Evolutionary conservation across 2,888 invertebrate species (phyloP), one percentile per base, ranked within the genome.

Genomic region (Nephrotoma appendiculata): DNA sequence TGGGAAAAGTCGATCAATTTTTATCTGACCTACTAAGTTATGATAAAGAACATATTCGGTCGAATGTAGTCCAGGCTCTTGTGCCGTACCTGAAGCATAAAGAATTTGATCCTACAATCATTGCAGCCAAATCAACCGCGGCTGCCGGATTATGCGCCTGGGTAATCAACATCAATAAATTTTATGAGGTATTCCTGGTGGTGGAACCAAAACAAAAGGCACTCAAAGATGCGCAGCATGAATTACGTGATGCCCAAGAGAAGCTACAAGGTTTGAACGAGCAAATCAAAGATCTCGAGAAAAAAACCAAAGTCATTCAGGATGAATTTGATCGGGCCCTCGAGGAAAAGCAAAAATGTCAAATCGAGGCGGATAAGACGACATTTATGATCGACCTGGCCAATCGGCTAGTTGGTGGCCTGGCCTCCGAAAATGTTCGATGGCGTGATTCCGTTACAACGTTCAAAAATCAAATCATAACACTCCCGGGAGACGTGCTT

Each of bases 71-170:
- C 4, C 98, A 97, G 92, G 97, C 96, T 7, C 92, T 95, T 43
- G 93, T 92, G 87, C 92, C 92, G 0, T 93, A 93, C 87, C 90
- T 93, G 42, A 42, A 86, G 45, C 93, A 95, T 90, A 94, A 94
- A 11, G 97, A 98, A 88, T 98, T 98, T 91, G 94, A 95, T 88
- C 95, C 97, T 0, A 96, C 96, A 57, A 95, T 96, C 88, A 96
- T 98, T 89, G 91, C 94, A 89, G 93, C 95, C 0, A 98, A 98
- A 92, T 98, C 98, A 0, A 93, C 94, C 43, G 98, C 98, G n/a
- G 98, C 98, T 19, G 97, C 98, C 86, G 97, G 98, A 41, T 92
- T 99, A 7, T 98, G 98, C 90, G 95, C 98, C 2, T 99, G 98
- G 98, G 98, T 97, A 1, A 95, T 97, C 88, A 98, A 98, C 91